Percentiles rank a stretch among this genome's conserved stretches.
These are phyloP conservation scores for Pachyramphus minor DNA, from an alignment of 2,113 vertebrate genomes.

Conservation along the genomic window DNA sequence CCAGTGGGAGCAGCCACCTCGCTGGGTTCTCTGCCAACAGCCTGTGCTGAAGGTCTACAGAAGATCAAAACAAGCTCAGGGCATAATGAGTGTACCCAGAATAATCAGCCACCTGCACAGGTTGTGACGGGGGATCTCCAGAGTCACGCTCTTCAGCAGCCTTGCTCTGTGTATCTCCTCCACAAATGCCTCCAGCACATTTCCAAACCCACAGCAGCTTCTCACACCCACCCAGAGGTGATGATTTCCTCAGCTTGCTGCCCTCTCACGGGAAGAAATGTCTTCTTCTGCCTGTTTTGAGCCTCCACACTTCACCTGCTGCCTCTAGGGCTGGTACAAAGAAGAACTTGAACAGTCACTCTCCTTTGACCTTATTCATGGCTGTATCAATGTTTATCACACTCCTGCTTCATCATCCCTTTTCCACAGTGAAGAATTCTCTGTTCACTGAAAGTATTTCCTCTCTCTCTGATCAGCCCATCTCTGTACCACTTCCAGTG, in stretches of 20 bases:
- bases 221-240: slow-evolving; percentile 23
- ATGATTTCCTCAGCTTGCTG: slow-evolving; percentile 21
- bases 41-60: background rate
- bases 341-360: background rate
- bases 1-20: background rate
- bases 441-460: background rate
- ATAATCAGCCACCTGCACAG: background rate
- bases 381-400: background rate
- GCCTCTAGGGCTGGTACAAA: background rate
- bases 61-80: background rate
- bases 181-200: slow-evolving; percentile 17
- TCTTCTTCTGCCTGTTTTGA: background rate
- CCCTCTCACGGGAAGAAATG: background rate
- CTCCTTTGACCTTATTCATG: background rate
- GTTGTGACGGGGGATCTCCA: slow-evolving; percentile 1
- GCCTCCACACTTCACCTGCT: slow-evolving; percentile 31
- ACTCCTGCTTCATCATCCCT: background rate
- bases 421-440: background rate
- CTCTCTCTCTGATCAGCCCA: background rate
- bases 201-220: slow-evolving; percentile 2
- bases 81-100: background rate
- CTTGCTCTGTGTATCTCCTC: background rate
- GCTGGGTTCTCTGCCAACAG: background rate
- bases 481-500: background rate
- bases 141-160: background rate